Conservation (phyloP, 2,888 invertebrate species). For the Sarcophaga variegata region DNA sequence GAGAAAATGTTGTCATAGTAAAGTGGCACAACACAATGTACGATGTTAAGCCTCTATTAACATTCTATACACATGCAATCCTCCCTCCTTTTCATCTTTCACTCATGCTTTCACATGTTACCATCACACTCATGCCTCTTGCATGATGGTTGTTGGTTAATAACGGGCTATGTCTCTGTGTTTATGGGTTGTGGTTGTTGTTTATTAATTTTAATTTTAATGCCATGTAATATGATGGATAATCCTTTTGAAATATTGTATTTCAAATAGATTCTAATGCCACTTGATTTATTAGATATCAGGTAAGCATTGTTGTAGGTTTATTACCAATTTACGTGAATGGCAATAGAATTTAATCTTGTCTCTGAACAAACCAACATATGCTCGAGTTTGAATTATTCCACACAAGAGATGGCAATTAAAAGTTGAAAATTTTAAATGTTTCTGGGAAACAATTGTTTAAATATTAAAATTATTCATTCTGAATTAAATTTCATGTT, state of each 20-base stretch:
- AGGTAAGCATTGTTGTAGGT: conserved; percentile 14
- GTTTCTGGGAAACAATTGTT: no score
- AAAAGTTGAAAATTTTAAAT: no score
- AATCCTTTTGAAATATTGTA: conserved; percentile 44
- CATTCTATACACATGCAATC: neutral
- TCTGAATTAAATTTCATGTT: no score
- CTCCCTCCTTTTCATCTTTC: neutral
- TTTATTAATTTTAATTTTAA: conserved; percentile 59
- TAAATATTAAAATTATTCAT: no score
- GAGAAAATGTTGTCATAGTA: conserved; percentile 12
- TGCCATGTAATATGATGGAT: conserved; percentile 55
- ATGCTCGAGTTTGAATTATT: no score
- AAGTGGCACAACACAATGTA: conserved; percentile 21
- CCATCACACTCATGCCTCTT: neutral
- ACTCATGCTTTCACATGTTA: neutral
- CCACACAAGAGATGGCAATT: no score
- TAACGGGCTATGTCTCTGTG: neutral
- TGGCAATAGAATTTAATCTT: no score
- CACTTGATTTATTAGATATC: conserved; percentile 53
- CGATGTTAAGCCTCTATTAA: neutral
- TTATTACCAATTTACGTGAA: neutral
- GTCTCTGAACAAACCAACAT: no score
- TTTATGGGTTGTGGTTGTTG: conserved; percentile 16
- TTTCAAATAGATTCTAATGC: conserved; percentile 59
- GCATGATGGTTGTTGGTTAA: neutral